A percentile compares a stretch with the other conserved stretches of the same genome.
phyloP scores from a whole-genome alignment of 2,888 invertebrate genomes.

The Aporophyla lueneburgensis region DNA sequence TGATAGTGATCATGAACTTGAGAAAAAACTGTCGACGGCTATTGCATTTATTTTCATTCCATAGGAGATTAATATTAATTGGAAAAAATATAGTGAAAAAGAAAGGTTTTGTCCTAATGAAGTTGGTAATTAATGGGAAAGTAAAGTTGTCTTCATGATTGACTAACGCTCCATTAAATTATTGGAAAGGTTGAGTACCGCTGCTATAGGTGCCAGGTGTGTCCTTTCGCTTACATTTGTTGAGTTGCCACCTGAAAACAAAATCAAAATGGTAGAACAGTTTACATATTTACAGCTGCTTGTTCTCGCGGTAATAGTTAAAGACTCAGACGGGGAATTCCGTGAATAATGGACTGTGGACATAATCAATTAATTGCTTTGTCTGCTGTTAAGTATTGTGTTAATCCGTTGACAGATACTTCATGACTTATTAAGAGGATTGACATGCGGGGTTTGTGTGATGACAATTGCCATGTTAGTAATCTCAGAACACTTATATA shows the following conservation, averaged over 20 bases:
- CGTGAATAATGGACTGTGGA: conserved; percentile 35
- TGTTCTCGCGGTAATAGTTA: conserved; percentile 42
- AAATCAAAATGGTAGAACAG: conserved; percentile 7
- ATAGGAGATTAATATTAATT: neutral
- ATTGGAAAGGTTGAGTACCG: conserved; percentile 40
- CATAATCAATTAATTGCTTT: conserved; percentile 19
- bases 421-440: conserved; percentile 11
- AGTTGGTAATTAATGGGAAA: neutral
- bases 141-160: neutral
- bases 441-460: neutral
- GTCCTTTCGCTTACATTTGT: conserved; percentile 33
- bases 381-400: conserved; percentile 15
- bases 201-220: conserved; percentile 39
- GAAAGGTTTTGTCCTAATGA: neutral
- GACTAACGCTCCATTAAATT: neutral
- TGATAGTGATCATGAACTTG: too few species aligned
- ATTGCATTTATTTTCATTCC: neutral
- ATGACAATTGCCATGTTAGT: neutral
- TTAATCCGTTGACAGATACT: conserved; percentile 34
- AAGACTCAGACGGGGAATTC: conserved; percentile 16
- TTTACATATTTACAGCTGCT: conserved; percentile 42
- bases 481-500: neutral
- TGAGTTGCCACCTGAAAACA: conserved; percentile 22
- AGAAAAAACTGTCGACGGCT: neutral
- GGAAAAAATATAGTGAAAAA: neutral